Base-by-base conservation (phyloP, 1,140 invertebrate species). In the Drosophila arawakana region DNA sequence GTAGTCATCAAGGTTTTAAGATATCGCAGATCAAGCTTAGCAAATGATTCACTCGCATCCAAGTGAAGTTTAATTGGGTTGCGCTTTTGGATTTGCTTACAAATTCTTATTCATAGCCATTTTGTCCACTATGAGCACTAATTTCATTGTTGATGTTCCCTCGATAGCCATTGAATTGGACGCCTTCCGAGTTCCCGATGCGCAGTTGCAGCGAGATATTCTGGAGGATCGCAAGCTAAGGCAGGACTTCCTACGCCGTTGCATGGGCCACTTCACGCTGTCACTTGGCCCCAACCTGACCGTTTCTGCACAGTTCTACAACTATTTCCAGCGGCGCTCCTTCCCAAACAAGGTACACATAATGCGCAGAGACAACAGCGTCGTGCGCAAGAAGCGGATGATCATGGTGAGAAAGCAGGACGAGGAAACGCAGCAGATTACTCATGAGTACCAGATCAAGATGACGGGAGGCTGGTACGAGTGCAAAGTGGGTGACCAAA, bases 281-380 rank as follows among this genome's bases (percentile, higher is more conserved):
- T 63, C 73, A 1, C 49, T 92, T 8, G 91, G 91, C 1, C 81
- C 83, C 3, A 67, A 91, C 43, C 69, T 92, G 4, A 49, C 25
- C 8, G 63, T 92, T 43, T 90, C 91, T 0, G 86, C 76, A 7
- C 86, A 88, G 58, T 90, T 86, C 52, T 92, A 91, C 41, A 92
- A 91, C 35, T 92, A 89, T 43, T 92, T 86, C 10, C 69, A 86
- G 52, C 76, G 77, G 3, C 74, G 60, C n/a, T 55, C 73, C 11
- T 83, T 77, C 47, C 91, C 91, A 0, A 57, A 75, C 5, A 90
- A 86, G 13, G 84, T 92, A 3, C 79, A 78, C 50, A 73, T 92
- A 7, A 10, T 89, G 39, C 76, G 91, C 0, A 59, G 78, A 0
- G 83, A 92, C 49, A 92, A 91, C 52, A 82, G 86, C 57, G 62